phyloP scores from a whole-genome alignment of 1,140 invertebrate genomes.

The Drosophila neocordata region DNA sequence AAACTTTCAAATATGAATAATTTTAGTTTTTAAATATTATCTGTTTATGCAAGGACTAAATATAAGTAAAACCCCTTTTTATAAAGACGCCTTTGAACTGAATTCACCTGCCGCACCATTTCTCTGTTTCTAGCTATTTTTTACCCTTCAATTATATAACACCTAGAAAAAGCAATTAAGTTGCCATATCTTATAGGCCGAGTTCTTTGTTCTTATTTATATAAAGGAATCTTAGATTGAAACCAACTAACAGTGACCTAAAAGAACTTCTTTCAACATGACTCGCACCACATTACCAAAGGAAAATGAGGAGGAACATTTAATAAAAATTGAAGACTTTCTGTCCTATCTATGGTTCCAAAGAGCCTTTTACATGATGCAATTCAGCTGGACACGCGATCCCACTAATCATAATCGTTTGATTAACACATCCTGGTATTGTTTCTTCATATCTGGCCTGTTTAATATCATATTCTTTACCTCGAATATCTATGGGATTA shows the following conservation, averaged over 20 bases:
- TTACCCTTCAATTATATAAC: not conserved
- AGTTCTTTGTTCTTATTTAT: not conserved
- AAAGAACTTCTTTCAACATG: not conserved
- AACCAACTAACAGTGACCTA: not conserved
- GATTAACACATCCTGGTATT: conserved; percentile 16
- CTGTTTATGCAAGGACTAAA: too few relatives aligned
- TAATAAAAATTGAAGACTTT: conserved; percentile 34
- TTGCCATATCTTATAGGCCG: not conserved
- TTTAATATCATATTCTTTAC: conserved; percentile 17
- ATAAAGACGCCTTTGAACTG: not conserved
- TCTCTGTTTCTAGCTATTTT: not conserved
- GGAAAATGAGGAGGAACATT: not conserved
- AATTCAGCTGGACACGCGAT: conserved; percentile 29
- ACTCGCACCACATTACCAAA: not conserved
- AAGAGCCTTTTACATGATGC: not conserved
- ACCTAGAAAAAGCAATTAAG: conserved; percentile 1
- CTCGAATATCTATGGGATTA: conserved; percentile 15
- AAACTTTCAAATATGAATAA: too few relatives aligned
- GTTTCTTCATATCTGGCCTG: conserved; percentile 10
- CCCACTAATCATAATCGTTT: conserved; percentile 19
- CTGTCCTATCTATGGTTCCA: conserved; percentile 23
- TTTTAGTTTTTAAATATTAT: too few relatives aligned
- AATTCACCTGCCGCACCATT: not conserved
- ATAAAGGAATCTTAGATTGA: not conserved
- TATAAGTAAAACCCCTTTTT: not conserved